phyloP scores from a whole-genome alignment of 2,113 vertebrate species.

The Deroptyus accipitrinus region DNA sequence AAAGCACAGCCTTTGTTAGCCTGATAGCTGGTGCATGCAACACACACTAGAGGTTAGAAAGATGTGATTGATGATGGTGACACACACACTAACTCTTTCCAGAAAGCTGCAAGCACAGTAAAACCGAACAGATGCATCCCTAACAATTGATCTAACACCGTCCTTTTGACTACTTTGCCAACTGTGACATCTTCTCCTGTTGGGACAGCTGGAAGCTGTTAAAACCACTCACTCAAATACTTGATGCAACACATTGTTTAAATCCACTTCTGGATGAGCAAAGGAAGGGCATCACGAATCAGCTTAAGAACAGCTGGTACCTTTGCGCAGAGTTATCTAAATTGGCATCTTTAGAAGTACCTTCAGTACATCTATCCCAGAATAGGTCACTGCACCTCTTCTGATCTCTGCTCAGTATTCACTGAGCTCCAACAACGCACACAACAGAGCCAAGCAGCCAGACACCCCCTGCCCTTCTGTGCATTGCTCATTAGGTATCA shows the following conservation, averaged over 20 bases:
- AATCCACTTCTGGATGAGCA: neutral
- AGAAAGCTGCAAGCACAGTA: neutral
- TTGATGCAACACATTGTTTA: neutral
- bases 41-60: neutral
- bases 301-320: neutral
- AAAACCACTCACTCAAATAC: neutral
- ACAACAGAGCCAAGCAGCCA: neutral
- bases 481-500: neutral
- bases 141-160: neutral
- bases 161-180: neutral
- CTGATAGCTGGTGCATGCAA: neutral
- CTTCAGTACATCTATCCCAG: neutral
- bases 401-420: neutral
- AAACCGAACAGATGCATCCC: neutral
- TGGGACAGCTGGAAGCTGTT: slow-evolving; percentile 15
- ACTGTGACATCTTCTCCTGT: neutral
- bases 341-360: neutral
- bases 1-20: neutral
- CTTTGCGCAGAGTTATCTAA: neutral
- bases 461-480: neutral
- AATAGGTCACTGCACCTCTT: neutral
- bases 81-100: neutral
- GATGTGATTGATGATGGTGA: neutral
- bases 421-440: neutral
- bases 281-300: neutral